Percentiles rank a stretch among this genome's conserved stretches.
Conservation (phyloP, 2,797 vertebrate species). For the Loriculus beryllinus region DNA sequence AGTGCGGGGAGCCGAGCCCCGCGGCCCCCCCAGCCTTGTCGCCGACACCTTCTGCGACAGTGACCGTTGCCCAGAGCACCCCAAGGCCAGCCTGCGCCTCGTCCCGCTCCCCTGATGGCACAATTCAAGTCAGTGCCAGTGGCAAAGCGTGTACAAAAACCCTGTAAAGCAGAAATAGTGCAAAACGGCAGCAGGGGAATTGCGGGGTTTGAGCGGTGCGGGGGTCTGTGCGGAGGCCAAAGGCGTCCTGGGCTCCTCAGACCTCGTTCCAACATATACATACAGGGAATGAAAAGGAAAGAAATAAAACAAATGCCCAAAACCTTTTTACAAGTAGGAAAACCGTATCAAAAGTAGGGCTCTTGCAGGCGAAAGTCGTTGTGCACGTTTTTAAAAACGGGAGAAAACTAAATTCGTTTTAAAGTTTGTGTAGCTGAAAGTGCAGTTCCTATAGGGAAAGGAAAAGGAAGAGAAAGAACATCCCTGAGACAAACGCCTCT, state of each 20-base stretch:
- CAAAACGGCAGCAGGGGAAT: constrained; percentile 42
- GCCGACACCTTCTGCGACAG: not conserved
- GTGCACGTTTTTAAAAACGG: not conserved
- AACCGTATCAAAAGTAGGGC: not conserved
- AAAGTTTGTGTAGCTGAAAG: constrained; percentile 21
- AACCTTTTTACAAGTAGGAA: not conserved
- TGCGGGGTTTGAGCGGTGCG: not conserved
- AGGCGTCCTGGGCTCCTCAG: not conserved
- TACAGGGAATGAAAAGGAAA: not conserved
- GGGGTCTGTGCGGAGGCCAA: constrained; percentile 23
- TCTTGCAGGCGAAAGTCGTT: constrained; percentile 26
- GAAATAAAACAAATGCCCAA: accelerated
- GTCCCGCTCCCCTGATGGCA: not conserved
- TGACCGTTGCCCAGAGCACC: not conserved
- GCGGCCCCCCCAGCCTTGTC: not conserved
- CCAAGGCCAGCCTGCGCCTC: not conserved
- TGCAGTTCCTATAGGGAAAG: constrained; percentile 15
- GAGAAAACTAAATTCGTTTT: constrained; percentile 1
- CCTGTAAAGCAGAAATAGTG: constrained; percentile 64
- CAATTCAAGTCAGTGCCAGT: not conserved
- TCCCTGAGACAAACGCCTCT: constrained; percentile 48
- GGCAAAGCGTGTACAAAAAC: not conserved
- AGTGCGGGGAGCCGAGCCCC: not conserved
- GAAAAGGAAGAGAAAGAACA: not conserved
- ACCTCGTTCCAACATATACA: not conserved